A percentile compares a stretch with the other conserved stretches of the same genome.
Evolutionary conservation across 2,797 vertebrate genomes (phyloP).

Genomic region (Phylloscopus collybita): DNA sequence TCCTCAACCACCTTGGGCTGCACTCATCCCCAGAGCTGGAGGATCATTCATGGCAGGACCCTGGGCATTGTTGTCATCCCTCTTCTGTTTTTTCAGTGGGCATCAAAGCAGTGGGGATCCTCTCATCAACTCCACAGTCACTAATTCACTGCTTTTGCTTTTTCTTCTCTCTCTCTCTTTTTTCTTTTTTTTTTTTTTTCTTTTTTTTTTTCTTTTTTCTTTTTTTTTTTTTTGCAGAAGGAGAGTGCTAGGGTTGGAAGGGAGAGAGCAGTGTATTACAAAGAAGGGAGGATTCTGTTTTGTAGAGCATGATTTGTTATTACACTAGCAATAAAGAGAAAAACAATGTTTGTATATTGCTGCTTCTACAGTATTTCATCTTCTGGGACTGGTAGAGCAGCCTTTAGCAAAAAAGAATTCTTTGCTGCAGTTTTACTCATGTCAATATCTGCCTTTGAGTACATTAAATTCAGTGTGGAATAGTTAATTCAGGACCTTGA

Average conservation of each 20-base stretch:
- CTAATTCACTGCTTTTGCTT: not conserved
- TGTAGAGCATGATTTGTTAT: not conserved
- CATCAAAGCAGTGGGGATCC: not conserved
- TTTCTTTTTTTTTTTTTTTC: no score
- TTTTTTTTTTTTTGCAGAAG: not conserved
- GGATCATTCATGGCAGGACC: rapidly evolving
- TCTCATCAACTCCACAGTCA: not conserved
- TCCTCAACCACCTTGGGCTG: not conserved
- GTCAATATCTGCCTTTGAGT: conserved; percentile 56
- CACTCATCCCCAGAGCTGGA: not conserved
- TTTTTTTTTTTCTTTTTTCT: no score
- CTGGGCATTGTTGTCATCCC: not conserved
- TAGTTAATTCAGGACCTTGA: conserved; percentile 66
- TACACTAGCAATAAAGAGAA: conserved; percentile 35
- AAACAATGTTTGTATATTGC: conserved; percentile 35
- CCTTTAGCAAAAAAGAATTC: conserved; percentile 26
- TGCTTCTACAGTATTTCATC: conserved; percentile 29
- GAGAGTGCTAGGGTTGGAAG: not conserved
- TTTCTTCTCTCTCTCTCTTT: not conserved
- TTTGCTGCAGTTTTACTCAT: conserved; percentile 26
- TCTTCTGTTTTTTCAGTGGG: not conserved
- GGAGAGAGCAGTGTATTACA: not conserved
- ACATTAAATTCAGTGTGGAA: conserved; percentile 40
- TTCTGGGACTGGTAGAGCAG: conserved; percentile 25
- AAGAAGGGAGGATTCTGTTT: conserved; percentile 7